Conservation (phyloP, 2,113 vertebrate species). For the Sisor rabdophorus region DNA sequence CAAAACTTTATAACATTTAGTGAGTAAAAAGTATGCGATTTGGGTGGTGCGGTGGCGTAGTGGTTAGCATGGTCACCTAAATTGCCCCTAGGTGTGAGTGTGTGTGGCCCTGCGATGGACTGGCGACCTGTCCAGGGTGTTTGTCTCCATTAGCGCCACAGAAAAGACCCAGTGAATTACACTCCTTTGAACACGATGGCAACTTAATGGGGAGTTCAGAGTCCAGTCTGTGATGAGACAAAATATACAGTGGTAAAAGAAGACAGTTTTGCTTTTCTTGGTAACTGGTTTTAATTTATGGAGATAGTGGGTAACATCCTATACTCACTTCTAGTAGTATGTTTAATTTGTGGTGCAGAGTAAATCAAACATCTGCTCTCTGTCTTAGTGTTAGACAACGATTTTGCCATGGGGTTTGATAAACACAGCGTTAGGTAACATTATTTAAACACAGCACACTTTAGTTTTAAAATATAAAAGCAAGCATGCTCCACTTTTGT, state of each 20-base stretch:
- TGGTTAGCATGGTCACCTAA: too few species aligned
- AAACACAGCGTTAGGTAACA: conserved; percentile 15
- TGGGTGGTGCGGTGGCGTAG: too few species aligned
- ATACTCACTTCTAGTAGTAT: conserved; percentile 26
- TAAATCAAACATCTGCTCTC: conserved; percentile 49
- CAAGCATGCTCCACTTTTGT: neutral
- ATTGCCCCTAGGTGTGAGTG: too few species aligned
- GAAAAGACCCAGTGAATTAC: conserved; percentile 61
- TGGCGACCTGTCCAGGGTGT: too few species aligned
- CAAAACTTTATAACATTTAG: conserved; percentile 47
- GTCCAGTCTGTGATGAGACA: conserved; percentile 20
- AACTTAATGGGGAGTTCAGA: conserved; percentile 27
- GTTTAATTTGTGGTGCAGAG: conserved; percentile 43
- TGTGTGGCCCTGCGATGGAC: too few species aligned
- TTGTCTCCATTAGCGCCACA: conserved; percentile 48
- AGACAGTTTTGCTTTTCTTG: conserved; percentile 16
- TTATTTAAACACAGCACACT: neutral
- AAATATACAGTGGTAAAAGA: conserved; percentile 1
- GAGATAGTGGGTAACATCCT: neutral
- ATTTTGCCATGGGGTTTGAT: conserved; percentile 21
- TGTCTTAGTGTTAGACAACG: conserved; percentile 31
- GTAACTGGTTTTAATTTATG: neutral
- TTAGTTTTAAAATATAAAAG: conserved; percentile 1
- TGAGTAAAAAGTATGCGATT: conserved; percentile 44
- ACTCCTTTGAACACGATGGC: conserved; percentile 54